Conservation (phyloP, 2,888 invertebrate species). For the Linyphia triangularis region DNA sequence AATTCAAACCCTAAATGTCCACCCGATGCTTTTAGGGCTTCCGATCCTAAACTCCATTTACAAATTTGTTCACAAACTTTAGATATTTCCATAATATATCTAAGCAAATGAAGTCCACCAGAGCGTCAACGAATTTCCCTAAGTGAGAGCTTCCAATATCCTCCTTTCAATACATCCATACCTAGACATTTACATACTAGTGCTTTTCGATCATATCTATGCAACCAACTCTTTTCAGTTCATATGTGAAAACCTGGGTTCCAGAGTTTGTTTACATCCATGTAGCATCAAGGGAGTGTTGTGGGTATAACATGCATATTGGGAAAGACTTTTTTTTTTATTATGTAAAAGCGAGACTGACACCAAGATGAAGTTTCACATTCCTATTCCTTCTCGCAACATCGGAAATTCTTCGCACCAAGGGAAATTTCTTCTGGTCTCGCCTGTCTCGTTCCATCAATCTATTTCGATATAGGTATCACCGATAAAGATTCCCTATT, state of each 20-base stretch:
- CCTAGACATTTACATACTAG: slow-evolving; percentile 6
- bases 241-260: neutral
- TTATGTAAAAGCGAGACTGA: neutral
- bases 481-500: neutral
- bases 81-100: neutral
- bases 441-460: neutral
- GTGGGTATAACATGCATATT: neutral
- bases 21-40: neutral
- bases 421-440: slow-evolving; percentile 22
- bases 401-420: slow-evolving; percentile 13
- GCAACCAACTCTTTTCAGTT: neutral
- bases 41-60: neutral
- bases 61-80: neutral
- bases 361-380: slow-evolving; percentile 5
- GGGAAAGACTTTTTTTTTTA: neutral
- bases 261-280: slow-evolving; percentile 33
- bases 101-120: neutral
- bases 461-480: neutral
- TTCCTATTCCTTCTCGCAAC: neutral
- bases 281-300: neutral
- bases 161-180: neutral
- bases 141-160: neutral
- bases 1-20: no score
- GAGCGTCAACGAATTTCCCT: neutral
- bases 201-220: neutral